Evolutionary conservation across 2,888 invertebrate genomes (phyloP).

Genomic region (Cyclophora punctaria): DNA sequence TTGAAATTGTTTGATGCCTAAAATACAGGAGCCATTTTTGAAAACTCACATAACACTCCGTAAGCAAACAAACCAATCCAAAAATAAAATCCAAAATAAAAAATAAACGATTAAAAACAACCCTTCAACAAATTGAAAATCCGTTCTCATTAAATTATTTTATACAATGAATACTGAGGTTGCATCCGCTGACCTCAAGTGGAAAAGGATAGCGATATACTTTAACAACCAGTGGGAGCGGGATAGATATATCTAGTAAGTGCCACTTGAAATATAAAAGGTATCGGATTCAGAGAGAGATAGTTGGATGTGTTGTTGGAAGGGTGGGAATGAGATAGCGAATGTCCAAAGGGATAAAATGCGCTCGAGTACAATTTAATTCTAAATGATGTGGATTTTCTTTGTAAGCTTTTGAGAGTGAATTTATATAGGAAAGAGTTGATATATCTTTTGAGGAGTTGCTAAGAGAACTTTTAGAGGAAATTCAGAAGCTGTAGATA

Average conservation of each 20-base stretch:
- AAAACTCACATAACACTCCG: too few relatives aligned
- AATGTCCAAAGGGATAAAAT: conserved; percentile 16
- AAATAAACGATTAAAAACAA: conserved; percentile 17
- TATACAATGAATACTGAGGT: conserved; percentile 54
- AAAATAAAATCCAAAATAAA: conserved; percentile 12
- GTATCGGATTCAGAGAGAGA: conserved; percentile 54
- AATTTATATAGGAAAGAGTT: conserved; percentile 10
- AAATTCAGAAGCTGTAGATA: too few relatives aligned
- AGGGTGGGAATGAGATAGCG: conserved; percentile 17
- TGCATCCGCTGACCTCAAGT: conserved; percentile 55
- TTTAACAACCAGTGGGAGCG: conserved; percentile 25
- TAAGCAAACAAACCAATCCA: neutral
- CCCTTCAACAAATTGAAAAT: conserved; percentile 25
- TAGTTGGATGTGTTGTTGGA: conserved; percentile 19
- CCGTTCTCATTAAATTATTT: conserved; percentile 37
- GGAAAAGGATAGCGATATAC: conserved; percentile 36
- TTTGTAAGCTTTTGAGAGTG: neutral
- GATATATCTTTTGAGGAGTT: too few relatives aligned
- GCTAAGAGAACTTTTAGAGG: too few relatives aligned
- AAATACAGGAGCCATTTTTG: too few relatives aligned
- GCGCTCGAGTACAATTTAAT: conserved; percentile 16
- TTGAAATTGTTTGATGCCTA: too few relatives aligned
- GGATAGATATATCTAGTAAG: conserved; percentile 39
- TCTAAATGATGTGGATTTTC: conserved; percentile 1
- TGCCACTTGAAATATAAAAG: conserved; percentile 65